Conservation (phyloP, 1,140 invertebrate species). For the Eurosta solidaginis region DNA sequence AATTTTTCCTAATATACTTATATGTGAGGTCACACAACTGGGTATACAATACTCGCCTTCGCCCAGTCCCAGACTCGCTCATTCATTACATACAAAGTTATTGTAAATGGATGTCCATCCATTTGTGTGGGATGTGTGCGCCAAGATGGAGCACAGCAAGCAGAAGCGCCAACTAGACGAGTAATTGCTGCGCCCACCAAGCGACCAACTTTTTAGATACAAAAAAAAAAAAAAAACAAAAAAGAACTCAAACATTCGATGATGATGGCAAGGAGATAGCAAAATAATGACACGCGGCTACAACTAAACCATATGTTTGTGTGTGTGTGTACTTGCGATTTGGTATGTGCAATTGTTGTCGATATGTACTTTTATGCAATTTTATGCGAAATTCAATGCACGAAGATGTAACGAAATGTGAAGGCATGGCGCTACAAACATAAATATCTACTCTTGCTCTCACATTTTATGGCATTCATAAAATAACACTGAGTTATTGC, state of each 20-base stretch:
- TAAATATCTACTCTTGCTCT: not conserved
- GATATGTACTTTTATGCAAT: too few species aligned
- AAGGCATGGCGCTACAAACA: not conserved
- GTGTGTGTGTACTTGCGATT: not conserved
- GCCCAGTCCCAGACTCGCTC: too few species aligned
- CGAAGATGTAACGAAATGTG: not conserved
- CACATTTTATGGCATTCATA: constrained; percentile 1
- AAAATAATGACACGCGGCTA: not conserved
- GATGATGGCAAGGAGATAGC: not conserved
- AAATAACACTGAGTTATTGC: not conserved
- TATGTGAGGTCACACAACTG: too few species aligned
- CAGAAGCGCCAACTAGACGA: not conserved
- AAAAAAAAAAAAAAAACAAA: too few species aligned
- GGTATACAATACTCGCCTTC: too few species aligned
- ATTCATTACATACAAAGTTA: too few species aligned
- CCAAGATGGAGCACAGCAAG: not conserved
- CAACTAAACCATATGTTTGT: not conserved
- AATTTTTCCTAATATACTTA: too few species aligned
- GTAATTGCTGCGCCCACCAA: not conserved
- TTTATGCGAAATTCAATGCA: too few species aligned
- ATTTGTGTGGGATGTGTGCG: not conserved
- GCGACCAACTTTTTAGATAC: not conserved
- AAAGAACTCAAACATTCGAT: not conserved
- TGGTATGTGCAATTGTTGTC: not conserved
- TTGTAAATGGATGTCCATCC: not conserved